Conservation (phyloP, 2,797 vertebrate genomes). For the Parambassis ranga region DNA sequence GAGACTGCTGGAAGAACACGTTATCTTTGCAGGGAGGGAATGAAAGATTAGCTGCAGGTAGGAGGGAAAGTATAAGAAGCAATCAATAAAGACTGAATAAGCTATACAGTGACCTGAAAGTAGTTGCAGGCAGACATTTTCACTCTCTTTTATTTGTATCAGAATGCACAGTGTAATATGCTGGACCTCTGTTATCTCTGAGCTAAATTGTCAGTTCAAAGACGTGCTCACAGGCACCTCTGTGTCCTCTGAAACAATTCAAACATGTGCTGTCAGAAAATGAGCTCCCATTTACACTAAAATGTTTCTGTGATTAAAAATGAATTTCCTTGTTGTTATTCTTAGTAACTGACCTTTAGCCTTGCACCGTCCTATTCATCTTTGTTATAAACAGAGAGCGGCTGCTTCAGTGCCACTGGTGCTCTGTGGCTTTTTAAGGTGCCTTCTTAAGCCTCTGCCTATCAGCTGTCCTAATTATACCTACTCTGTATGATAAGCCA, state of each 20-base stretch:
- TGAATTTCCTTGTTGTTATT: neutral
- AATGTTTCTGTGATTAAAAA: neutral
- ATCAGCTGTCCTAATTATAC: conserved; percentile 63
- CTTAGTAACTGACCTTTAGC: conserved; percentile 10
- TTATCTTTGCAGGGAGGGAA: neutral
- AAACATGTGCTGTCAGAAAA: neutral
- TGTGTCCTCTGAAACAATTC: no score
- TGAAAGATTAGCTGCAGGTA: neutral
- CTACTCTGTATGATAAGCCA: conserved; percentile 66
- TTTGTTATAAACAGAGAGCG: conserved; percentile 24
- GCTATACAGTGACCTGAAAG: neutral
- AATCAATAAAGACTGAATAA: neutral
- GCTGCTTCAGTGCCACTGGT: conserved; percentile 15
- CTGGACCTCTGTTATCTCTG: no score
- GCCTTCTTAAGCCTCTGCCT: conserved; percentile 41
- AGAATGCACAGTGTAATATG: neutral
- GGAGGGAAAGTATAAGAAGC: neutral
- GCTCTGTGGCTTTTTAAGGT: conserved; percentile 38
- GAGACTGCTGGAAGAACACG: neutral
- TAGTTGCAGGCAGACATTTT: no score
- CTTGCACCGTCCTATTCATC: neutral
- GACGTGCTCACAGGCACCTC: no score
- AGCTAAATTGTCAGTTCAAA: neutral
- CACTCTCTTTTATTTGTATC: neutral
- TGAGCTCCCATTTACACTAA: neutral